Conservation (phyloP, 2,113 vertebrate species). For the Pelobates fuscus region DNA sequence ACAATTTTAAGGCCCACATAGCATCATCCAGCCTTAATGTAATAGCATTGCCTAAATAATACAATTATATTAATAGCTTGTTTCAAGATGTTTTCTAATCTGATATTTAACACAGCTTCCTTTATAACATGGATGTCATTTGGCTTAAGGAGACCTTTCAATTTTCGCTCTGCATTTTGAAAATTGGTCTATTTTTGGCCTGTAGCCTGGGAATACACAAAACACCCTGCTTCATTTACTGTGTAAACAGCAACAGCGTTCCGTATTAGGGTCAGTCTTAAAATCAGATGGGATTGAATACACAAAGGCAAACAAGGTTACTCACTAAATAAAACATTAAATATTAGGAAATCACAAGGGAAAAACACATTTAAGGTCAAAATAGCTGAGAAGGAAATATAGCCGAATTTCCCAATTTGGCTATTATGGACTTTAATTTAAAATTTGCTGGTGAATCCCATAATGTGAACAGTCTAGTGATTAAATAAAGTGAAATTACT, state of each 20-base stretch:
- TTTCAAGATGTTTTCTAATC: constrained; percentile 23
- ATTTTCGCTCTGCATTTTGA: background rate
- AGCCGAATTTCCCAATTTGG: too few species aligned
- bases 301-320: too few species aligned
- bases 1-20: too few species aligned
- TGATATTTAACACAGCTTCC: constrained; percentile 4
- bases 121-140: constrained; percentile 27
- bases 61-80: constrained; percentile 29
- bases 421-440: too few species aligned
- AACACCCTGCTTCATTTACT: constrained; percentile 15
- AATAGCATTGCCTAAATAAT: constrained; percentile 20
- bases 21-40: constrained; percentile 17
- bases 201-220: background rate
- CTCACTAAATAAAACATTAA: too few species aligned
- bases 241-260: constrained; percentile 30
- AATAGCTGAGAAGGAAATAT: too few species aligned
- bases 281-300: background rate
- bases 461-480: too few species aligned
- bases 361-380: too few species aligned
- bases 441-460: too few species aligned
- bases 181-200: constrained; percentile 41
- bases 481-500: too few species aligned
- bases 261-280: constrained; percentile 4
- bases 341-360: too few species aligned
- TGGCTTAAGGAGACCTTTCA: constrained; percentile 11